Percentiles rank a stretch among this genome's conserved stretches.
Evolutionary conservation across 1,140 invertebrate genomes (phyloP).

Genomic region (Drosophila asahinai): DNA sequence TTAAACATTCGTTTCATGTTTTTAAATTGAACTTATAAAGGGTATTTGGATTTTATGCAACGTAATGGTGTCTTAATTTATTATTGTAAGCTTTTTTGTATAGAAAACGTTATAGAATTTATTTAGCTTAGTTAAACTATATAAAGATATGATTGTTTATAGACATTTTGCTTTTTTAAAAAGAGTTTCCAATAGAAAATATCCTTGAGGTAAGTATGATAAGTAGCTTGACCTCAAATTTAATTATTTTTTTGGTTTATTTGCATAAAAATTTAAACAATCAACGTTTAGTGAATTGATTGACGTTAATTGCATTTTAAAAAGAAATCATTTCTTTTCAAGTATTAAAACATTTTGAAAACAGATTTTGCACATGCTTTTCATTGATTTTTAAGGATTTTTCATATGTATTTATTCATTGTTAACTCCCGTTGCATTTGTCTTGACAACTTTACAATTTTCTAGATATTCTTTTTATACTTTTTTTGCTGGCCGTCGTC

Average conservation of each 20-base stretch:
- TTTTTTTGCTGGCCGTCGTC: constrained; percentile 28
- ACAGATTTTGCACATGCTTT: background rate
- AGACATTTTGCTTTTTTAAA: background rate
- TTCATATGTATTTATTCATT: background rate
- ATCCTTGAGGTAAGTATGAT: background rate
- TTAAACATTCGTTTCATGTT: background rate
- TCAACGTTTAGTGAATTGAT: background rate
- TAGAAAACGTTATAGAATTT: background rate
- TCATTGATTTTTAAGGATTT: background rate
- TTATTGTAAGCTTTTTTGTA: background rate
- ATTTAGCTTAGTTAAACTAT: background rate
- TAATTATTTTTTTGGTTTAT: background rate
- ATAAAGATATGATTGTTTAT: background rate
- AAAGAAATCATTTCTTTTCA: background rate
- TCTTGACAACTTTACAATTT: constrained; percentile 35
- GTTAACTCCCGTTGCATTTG: constrained; percentile 20
- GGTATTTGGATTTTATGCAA: no score
- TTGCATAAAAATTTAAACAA: background rate
- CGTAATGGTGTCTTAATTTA: background rate
- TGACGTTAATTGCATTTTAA: no score
- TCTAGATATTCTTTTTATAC: constrained; percentile 26
- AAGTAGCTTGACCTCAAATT: background rate
- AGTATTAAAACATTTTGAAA: background rate
- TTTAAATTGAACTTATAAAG: background rate
- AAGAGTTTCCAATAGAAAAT: background rate